Percentiles rank a stretch among this genome's conserved stretches.
Conservation (phyloP, 2,888 invertebrate genomes). For the Cerastoderma edule region DNA sequence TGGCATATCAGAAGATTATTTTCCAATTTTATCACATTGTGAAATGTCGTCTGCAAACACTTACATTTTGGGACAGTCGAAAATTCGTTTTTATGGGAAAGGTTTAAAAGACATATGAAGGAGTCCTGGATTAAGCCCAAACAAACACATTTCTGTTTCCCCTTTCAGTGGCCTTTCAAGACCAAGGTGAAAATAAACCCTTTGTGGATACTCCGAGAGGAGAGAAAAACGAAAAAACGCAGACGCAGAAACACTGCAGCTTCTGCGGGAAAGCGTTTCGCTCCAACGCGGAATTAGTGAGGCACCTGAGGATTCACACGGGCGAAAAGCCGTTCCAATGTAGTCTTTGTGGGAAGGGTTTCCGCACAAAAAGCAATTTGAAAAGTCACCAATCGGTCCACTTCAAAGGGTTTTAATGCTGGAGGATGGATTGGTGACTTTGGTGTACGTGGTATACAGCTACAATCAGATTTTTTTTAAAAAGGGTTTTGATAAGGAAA, state of each 20-base stretch:
- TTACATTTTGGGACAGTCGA: no score
- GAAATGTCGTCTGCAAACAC: no score
- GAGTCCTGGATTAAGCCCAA: no score
- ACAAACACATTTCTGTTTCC: no score
- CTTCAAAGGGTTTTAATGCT: background rate
- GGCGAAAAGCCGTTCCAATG: conserved; percentile 47
- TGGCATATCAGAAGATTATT: no score
- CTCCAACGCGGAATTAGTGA: conserved; percentile 18
- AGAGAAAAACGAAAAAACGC: conserved; percentile 6
- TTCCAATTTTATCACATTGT: no score
- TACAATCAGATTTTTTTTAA: no score
- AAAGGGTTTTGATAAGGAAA: no score
- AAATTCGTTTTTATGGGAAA: background rate
- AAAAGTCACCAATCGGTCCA: background rate
- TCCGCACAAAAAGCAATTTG: background rate
- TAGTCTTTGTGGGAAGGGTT: conserved; percentile 26
- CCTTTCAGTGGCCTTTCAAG: no score
- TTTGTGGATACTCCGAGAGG: background rate
- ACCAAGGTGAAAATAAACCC: no score
- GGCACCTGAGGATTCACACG: conserved; percentile 38
- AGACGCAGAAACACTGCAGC: conserved; percentile 9
- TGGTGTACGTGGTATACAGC: no score
- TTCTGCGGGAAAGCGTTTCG: conserved; percentile 32
- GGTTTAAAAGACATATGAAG: background rate
- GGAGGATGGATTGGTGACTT: no score